Evolutionary conservation across 2,888 invertebrate species (phyloP), one percentile per base, ranked within the genome.

Genomic region (Melitaea athalia): DNA sequence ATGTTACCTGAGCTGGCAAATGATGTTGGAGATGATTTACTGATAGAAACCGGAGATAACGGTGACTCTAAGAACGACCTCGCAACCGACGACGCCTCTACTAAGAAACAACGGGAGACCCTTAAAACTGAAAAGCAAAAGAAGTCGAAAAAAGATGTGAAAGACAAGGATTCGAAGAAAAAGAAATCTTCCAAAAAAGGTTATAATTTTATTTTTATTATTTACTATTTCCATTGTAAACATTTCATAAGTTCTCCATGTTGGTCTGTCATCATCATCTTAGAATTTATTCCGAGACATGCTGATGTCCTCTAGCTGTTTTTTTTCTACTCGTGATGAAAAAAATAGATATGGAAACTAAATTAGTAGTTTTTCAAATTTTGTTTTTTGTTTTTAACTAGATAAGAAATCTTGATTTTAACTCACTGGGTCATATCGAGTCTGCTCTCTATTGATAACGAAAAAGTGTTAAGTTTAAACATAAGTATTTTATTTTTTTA

Each of bases 121-220:
- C 79, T 84, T 79, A 93, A 89, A 85, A 91, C 89, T 89, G 90
- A 92, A 74, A 92, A 92, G 82, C 89, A 85, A 77, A 93, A 90
- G 83, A 93, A 91, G 82, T 79, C 87, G 14, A 93, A 92, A 80
- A 93, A 91, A 74, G 91, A 89, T 69, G 69, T 83, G 10, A 93
- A 87, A 80, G 91, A 86, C 70, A 88, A 86, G 78, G 89, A 88
- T 70, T 82, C 85, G 59, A 92, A 89, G 79, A 92, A 87, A 85
- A 93, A 81, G 85, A 93, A 84, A 83, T 83, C 85, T 59, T 81
- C 88, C 53, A 93, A 69, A 64, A 67, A 71, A 71, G 71, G 71
- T 71, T 38, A 17, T 38, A 14, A 7, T 33, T 10, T 33, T 1
- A 3, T 33, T 53, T 12, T 2, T 49, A 49, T 0, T 49, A 14